Conservation (phyloP, 2,797 vertebrate genomes). For the Pteronotus mesoamericanus region DNA sequence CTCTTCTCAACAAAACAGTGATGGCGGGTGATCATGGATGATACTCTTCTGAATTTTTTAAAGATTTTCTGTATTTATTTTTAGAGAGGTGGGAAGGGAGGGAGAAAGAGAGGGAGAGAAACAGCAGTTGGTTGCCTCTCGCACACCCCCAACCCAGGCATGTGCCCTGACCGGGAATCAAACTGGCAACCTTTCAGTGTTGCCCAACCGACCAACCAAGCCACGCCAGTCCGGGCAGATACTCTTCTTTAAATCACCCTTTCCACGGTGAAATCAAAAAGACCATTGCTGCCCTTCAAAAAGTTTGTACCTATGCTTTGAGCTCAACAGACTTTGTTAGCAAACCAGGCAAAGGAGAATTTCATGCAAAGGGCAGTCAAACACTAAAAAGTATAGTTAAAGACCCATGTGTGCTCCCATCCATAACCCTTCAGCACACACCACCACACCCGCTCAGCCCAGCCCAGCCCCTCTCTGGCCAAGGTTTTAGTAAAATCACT, state of each 20-base stretch:
- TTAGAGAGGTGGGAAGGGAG: not conserved
- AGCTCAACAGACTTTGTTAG: not conserved
- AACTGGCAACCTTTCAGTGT: not conserved
- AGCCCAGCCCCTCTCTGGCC: not conserved
- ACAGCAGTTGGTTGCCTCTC: not conserved
- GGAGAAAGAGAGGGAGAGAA: not conserved
- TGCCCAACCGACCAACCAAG: not conserved
- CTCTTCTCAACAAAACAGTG: not conserved
- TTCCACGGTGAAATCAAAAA: not conserved
- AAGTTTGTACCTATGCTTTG: not conserved
- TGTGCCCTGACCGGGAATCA: not conserved
- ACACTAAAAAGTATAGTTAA: not conserved
- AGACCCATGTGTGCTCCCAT: not conserved
- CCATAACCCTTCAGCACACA: not conserved
- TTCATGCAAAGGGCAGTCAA: not conserved
- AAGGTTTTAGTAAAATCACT: constrained; percentile 34
- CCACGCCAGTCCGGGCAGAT: not conserved
- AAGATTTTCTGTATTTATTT: not conserved
- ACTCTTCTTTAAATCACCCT: not conserved
- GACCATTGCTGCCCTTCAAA: not conserved
- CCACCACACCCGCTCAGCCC: too few relatives aligned
- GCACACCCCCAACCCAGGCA: not conserved
- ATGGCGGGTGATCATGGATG: not conserved
- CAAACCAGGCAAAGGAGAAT: not conserved
- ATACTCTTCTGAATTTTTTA: not conserved